Conservation (phyloP, 2,113 vertebrate species). For the Rynchops niger region DNA sequence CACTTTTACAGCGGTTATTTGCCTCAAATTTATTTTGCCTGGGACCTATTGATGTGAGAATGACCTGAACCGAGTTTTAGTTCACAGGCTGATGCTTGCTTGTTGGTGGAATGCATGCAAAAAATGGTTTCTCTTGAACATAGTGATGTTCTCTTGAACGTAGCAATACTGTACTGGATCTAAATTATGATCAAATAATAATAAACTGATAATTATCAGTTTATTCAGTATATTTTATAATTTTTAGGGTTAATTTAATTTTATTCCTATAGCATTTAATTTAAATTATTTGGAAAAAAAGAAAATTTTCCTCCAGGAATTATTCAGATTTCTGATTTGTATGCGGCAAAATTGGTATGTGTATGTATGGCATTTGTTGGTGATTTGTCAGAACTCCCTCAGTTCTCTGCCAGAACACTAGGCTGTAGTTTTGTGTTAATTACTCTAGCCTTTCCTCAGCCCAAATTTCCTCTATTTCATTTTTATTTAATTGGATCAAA, state of each 20-base stretch:
- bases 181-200: neutral
- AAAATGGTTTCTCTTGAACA: neutral
- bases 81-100: neutral
- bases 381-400: neutral
- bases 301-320: neutral
- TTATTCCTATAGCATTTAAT: neutral
- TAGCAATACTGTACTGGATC: neutral
- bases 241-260: neutral
- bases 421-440: neutral
- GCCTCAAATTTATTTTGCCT: neutral
- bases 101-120: neutral
- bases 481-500: constrained; percentile 31
- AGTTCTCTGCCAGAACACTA: neutral
- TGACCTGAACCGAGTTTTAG: neutral
- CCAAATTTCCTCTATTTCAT: neutral
- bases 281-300: neutral
- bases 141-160: neutral
- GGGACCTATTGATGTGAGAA: neutral
- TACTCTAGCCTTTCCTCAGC: neutral
- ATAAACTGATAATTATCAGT: neutral
- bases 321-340: neutral
- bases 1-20: neutral
- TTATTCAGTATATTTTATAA: neutral
- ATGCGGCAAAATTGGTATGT: neutral
- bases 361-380: neutral